These are phyloP conservation scores for Caenorhabditis latens DNA, from an alignment of 1,140 invertebrate species.

Conservation along the genomic window DNA sequence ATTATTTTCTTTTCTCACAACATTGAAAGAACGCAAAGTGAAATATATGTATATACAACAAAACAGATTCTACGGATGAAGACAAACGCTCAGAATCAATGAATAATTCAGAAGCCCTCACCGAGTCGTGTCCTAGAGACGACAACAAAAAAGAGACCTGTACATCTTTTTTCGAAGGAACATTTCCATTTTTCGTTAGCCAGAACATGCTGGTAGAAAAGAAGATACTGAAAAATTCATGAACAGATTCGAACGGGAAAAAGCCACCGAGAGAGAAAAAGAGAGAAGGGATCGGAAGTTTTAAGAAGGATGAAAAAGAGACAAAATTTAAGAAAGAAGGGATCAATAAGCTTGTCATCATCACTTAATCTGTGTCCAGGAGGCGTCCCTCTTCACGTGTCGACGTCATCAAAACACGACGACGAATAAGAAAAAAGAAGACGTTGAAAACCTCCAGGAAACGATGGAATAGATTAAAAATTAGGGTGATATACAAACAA, in stretches of 20 bases:
- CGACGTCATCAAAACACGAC: background rate
- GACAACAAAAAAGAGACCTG: background rate
- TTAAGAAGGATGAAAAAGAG: background rate
- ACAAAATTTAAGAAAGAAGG: background rate
- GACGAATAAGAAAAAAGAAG: background rate
- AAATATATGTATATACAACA: background rate
- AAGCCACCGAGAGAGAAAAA: background rate
- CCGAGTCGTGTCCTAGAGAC: background rate
- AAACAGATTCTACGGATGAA: background rate
- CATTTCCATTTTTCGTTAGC: background rate
- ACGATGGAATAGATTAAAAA: background rate
- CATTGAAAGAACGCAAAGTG: too few relatives aligned
- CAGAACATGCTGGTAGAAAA: background rate
- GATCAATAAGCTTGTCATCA: conserved; percentile 46
- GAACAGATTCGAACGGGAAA: background rate
- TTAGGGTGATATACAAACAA: background rate
- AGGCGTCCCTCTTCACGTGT: background rate
- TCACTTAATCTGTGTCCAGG: conserved; percentile 29
- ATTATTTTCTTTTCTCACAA: too few relatives aligned
- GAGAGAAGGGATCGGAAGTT: conserved; percentile 14
- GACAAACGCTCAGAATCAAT: background rate
- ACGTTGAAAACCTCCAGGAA: conserved; percentile 5
- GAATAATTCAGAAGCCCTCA: conserved; percentile 1
- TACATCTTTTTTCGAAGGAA: background rate
- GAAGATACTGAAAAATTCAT: conserved; percentile 18